Evolutionary conservation across 1,140 invertebrate species (phyloP), one percentile per base, ranked within the genome.

Genomic region (Hycleus phaleratus): DNA sequence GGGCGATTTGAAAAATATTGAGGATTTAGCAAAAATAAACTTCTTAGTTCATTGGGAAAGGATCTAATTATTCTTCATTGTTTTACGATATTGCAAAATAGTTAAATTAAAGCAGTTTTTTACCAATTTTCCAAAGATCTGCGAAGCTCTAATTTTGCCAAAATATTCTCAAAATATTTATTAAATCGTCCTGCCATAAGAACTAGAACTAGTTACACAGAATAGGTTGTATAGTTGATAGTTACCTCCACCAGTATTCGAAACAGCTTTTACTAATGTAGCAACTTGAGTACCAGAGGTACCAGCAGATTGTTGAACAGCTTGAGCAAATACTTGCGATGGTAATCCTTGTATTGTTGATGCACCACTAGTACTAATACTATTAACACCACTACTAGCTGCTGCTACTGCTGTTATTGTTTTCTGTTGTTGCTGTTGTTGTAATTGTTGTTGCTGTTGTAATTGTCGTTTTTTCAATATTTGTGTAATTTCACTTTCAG

Each of bases 401-500:
- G 61, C 55, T 3, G 72, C 58, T 52, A 75, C 71, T 10, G 73
- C 67, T 0, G 74, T 69, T 5, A 74, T 76, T 47, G 64, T 73
- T 40, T 77, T 75, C 51, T 82, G 79, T 40, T 80, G 75, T 46
- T 80, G 75, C 42, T 80, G 75, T 72, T 11, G 73, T 66, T 0
- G 74, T 9, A 77, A 69, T 61, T 80, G 77, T 55, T 83, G 80
- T 32, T 81, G 77, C 46, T 81, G 77, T 42, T 81, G 64, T 26
- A 80, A 79, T 12, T 82, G 78, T 58, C 87, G 85, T 11, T 82
- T 76, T 61, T 88, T 88, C 0, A 90, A 71, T 11, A 90, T 58
- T 7, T 85, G 81, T 7, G 82, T 79, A 77, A 90, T 82, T 68
- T 90, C 87, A 18, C 80, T 77, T 12, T 88, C 83, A 0, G 85